phyloP scores from a whole-genome alignment of 1,140 invertebrate species.

The Rhagoletis zephyria region DNA sequence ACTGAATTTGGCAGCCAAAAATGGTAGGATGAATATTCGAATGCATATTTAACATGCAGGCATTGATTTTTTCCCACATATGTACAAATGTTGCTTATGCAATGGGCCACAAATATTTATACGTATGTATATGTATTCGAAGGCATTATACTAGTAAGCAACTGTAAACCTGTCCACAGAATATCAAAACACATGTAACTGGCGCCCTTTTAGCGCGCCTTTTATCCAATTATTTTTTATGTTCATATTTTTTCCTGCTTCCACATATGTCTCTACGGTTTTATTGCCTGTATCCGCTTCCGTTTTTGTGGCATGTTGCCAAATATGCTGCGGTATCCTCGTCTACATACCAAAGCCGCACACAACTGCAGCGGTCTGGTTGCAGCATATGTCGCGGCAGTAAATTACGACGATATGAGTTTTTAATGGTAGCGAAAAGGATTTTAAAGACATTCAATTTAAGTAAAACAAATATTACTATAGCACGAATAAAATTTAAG shows the following conservation, averaged over 20 bases:
- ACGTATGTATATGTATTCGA: not conserved
- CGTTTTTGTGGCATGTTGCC: slow-evolving; percentile 43
- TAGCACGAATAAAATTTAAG: not conserved
- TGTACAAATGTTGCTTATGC: too few relatives aligned
- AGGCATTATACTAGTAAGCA: not conserved
- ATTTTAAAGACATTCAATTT: not conserved
- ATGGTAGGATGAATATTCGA: too few relatives aligned
- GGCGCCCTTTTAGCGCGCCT: slow-evolving; percentile 44
- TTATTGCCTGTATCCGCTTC: slow-evolving; percentile 36
- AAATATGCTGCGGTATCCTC: slow-evolving; percentile 13
- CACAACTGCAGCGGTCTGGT: not conserved
- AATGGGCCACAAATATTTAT: not conserved
- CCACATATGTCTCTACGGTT: not conserved
- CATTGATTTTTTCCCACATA: too few relatives aligned
- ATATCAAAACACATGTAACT: slow-evolving; percentile 16
- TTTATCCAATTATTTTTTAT: slow-evolving; percentile 2
- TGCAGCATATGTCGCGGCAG: not conserved
- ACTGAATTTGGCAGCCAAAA: not conserved
- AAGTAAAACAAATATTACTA: not conserved
- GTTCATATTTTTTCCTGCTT: not conserved
- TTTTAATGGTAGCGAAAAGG: not conserved
- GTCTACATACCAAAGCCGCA: not conserved
- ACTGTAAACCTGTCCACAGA: not conserved
- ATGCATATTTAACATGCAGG: too few relatives aligned
- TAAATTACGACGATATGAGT: not conserved